These are phyloP conservation scores for Plutella xylostella DNA, from an alignment of 2,888 invertebrate species.

Conservation along the genomic window DNA sequence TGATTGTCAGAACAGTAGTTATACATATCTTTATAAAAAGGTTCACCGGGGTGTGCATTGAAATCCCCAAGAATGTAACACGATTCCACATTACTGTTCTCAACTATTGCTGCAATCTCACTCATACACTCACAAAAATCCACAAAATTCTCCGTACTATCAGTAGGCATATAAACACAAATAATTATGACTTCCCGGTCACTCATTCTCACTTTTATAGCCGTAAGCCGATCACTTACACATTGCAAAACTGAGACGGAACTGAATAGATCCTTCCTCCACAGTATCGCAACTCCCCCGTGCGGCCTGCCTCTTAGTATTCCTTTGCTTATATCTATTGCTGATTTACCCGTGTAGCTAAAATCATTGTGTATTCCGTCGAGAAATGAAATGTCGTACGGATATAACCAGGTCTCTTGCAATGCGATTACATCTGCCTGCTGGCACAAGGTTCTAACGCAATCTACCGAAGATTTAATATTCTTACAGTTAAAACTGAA, in stretches of 20 bases:
- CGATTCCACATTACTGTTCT: not conserved
- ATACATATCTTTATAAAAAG: not conserved
- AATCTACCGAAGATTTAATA: not conserved
- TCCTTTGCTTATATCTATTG: not conserved
- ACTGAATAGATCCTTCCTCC: not conserved
- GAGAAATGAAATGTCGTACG: not conserved
- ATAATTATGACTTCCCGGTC: not conserved
- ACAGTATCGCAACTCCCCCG: not conserved
- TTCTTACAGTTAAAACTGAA: not conserved
- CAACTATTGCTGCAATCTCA: not conserved
- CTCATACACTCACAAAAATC: not conserved
- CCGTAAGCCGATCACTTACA: not conserved
- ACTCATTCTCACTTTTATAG: not conserved
- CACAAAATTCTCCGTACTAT: not conserved
- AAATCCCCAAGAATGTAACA: not conserved
- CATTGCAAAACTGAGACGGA: not conserved
- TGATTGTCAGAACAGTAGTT: not conserved
- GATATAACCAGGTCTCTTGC: not conserved
- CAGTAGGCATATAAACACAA: not conserved
- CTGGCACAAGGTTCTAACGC: not conserved
- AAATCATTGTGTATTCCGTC: not conserved
- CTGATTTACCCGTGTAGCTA: not conserved
- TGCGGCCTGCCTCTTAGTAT: too few species aligned
- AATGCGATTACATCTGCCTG: not conserved
- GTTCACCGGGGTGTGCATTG: not conserved